phyloP scores from a whole-genome alignment of 2,888 invertebrate species.

The Melitaea athalia region DNA sequence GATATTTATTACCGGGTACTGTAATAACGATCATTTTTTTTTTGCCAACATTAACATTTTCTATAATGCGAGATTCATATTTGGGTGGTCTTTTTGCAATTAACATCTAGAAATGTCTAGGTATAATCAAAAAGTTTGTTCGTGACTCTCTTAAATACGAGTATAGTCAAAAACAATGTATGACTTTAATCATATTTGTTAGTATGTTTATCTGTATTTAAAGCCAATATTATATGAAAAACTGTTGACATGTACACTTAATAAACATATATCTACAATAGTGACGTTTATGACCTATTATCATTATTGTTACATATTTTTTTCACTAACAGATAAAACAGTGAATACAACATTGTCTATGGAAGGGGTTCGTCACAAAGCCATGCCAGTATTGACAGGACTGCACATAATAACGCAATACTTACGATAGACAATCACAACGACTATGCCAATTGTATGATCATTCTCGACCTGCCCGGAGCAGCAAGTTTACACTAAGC shows the following conservation, averaged over 20 bases:
- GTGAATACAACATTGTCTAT: slow-evolving; percentile 36
- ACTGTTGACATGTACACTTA: slow-evolving; percentile 10
- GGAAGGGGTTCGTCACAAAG: slow-evolving; percentile 39
- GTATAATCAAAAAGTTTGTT: too few species aligned
- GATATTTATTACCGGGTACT: too few species aligned
- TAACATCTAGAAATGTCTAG: too few species aligned
- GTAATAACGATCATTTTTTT: too few species aligned
- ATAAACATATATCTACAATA: slow-evolving; percentile 21
- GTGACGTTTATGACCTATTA: slow-evolving; percentile 6
- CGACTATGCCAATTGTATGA: slow-evolving; percentile 37
- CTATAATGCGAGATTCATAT: too few species aligned
- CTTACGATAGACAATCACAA: slow-evolving; percentile 26
- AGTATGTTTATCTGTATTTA: background rate
- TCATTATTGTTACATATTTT: slow-evolving; percentile 4
- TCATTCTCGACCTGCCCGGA: slow-evolving; percentile 31
- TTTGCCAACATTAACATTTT: too few species aligned
- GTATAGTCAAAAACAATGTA: too few species aligned
- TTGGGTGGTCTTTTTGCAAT: too few species aligned
- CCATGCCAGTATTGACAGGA: slow-evolving; percentile 40
- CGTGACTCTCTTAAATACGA: too few species aligned
- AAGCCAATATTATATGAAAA: background rate
- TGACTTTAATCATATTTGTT: background rate
- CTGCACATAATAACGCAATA: slow-evolving; percentile 31
- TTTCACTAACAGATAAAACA: slow-evolving; percentile 35
- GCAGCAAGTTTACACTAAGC: slow-evolving; percentile 35